These are phyloP conservation scores for Trichogramma pretiosum DNA, from an alignment of 1,140 invertebrate genomes.

Conservation along the genomic window DNA sequence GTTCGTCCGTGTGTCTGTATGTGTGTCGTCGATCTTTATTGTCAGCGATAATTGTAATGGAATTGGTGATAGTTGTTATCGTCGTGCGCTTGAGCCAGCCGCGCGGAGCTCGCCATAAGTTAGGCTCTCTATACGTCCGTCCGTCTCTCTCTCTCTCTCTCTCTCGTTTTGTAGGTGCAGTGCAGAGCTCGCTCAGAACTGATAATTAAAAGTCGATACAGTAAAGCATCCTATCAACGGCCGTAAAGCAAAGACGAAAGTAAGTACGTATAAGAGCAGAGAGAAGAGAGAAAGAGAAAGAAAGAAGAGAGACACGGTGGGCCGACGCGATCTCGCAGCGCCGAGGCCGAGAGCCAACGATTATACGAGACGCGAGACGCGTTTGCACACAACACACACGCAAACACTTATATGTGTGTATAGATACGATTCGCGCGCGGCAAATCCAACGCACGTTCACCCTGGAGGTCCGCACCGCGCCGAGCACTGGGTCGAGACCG, in stretches of 20 bases:
- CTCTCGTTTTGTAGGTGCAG: conserved; percentile 37
- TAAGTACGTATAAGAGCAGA: no score
- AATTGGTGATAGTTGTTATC: conserved; percentile 3
- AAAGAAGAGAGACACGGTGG: neutral
- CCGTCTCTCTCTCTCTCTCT: conserved; percentile 2
- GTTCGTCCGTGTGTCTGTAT: neutral
- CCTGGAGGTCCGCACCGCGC: no score
- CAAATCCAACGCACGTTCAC: no score
- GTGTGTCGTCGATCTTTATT: conserved; percentile 3
- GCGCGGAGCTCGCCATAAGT: no score
- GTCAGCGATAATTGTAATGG: conserved; percentile 19
- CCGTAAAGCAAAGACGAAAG: conserved; percentile 47
- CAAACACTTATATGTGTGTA: neutral
- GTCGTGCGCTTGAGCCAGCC: neutral
- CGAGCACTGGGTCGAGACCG: no score
- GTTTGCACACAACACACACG: neutral
- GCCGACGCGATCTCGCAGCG: no score
- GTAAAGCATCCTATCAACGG: conserved; percentile 46
- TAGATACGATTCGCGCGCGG: conserved; percentile 21
- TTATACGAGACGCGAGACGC: neutral
- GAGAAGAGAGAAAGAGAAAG: conserved; percentile 19
- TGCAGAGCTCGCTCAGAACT: conserved; percentile 37
- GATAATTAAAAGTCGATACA: conserved; percentile 49
- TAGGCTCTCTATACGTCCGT: no score
- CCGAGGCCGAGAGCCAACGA: neutral